phyloP scores from a whole-genome alignment of 1,140 invertebrate species.

The Tribolium madens region DNA sequence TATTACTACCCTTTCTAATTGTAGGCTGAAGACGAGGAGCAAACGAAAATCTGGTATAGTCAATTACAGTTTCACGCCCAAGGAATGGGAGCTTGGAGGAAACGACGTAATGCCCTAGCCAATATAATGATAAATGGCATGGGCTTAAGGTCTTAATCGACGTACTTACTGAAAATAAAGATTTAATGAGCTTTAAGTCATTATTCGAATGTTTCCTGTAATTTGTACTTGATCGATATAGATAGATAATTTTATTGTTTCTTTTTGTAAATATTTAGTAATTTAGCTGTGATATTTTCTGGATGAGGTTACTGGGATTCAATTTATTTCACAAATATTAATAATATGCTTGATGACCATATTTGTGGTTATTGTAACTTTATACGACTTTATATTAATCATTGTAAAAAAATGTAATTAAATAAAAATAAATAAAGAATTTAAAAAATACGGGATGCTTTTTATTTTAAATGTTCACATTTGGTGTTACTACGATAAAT shows the following conservation, averaged over 20 bases:
- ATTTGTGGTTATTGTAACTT: conserved; percentile 20
- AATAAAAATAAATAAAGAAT: conserved; percentile 30
- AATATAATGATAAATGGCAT: conserved; percentile 97
- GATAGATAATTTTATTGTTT: conserved; percentile 41
- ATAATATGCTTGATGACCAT: conserved; percentile 16
- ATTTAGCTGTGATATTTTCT: conserved; percentile 66
- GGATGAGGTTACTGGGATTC: conserved; percentile 51
- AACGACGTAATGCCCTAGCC: conserved; percentile 89
- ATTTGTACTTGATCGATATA: conserved; percentile 37
- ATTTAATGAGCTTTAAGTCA: conserved; percentile 46
- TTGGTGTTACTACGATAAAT: not conserved
- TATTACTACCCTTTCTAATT: too few species aligned
- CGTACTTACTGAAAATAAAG: conserved; percentile 1
- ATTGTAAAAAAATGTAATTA: conserved; percentile 33
- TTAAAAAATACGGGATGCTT: not conserved
- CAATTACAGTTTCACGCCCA: conserved; percentile 91
- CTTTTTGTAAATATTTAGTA: conserved; percentile 61
- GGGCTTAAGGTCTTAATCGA: conserved; percentile 66
- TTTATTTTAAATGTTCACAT: not conserved
- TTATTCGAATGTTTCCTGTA: conserved; percentile 33
- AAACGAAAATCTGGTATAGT: conserved; percentile 89
- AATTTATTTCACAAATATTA: conserved; percentile 39
- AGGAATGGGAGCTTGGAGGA: conserved; percentile 91
- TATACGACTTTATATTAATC: conserved; percentile 26
- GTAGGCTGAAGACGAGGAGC: conserved; percentile 87